Conservation (phyloP, 2,797 vertebrate species). For the Choloepus didactylus region DNA sequence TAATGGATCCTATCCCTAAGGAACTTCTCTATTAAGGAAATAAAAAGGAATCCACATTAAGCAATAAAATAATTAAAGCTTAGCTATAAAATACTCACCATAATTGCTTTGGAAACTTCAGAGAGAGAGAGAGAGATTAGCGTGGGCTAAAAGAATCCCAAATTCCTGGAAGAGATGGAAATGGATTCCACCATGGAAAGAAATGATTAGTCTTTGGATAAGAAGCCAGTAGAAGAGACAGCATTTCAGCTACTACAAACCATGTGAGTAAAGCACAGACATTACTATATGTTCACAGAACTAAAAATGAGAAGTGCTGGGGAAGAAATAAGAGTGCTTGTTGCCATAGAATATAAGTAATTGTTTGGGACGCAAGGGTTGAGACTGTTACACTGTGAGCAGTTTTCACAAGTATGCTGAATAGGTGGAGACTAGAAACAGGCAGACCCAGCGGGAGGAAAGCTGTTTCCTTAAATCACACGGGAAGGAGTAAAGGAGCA, state of each 20-base stretch:
- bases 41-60: background rate
- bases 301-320: too few species aligned
- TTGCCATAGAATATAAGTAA: background rate
- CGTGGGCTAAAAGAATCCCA: background rate
- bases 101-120: background rate
- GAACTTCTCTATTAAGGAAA: background rate
- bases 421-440: background rate
- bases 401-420: background rate
- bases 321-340: background rate
- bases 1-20: background rate
- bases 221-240: background rate
- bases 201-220: background rate
- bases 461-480: background rate
- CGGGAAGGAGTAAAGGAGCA: background rate
- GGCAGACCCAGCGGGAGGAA: too few species aligned
- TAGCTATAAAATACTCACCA: background rate
- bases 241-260: background rate
- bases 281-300: background rate
- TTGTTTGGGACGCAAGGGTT: background rate
- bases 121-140: background rate
- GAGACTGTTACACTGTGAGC: background rate
- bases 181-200: background rate
- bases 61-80: constrained; percentile 13
- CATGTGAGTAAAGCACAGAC: background rate
- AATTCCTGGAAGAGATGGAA: background rate